Conservation (phyloP, 1,140 invertebrate genomes). For the Macrobrachium nipponense region DNA sequence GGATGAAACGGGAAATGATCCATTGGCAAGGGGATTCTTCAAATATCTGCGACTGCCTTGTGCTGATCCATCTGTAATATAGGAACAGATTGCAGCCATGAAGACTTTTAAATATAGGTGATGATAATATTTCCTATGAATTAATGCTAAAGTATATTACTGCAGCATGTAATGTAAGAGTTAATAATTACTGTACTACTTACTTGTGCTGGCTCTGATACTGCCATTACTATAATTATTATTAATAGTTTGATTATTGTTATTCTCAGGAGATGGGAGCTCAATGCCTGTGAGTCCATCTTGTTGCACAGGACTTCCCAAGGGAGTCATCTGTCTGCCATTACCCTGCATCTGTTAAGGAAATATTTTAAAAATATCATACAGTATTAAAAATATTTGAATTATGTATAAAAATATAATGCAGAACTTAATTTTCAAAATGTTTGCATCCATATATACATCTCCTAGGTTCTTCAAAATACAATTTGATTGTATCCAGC, state of each 20-base stretch:
- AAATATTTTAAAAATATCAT: background rate
- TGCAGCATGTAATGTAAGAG: no score
- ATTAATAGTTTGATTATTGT: constrained; percentile 41
- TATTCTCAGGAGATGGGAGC: constrained; percentile 33
- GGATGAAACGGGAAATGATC: constrained; percentile 28
- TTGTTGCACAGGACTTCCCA: constrained; percentile 27
- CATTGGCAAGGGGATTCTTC: constrained; percentile 41
- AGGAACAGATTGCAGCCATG: constrained; percentile 43
- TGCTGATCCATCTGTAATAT: background rate
- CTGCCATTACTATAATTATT: constrained; percentile 46
- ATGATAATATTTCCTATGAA: background rate
- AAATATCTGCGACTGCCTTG: constrained; percentile 35
- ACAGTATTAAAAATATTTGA: no score
- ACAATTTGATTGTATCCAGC: no score
- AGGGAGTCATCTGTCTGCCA: constrained; percentile 51
- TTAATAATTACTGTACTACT: constrained; percentile 6
- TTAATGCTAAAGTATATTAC: background rate
- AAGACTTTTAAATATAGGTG: background rate
- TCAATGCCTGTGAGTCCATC: constrained; percentile 28
- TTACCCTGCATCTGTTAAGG: constrained; percentile 53
- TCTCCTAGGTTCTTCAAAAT: no score
- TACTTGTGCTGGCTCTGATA: constrained; percentile 37
- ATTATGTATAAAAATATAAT: no score
- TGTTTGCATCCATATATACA: no score
- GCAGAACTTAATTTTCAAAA: no score